Percentiles rank a stretch among this genome's conserved stretches.
These are phyloP conservation scores for Sinocyclocheilus rhinocerous DNA, from an alignment of 2,113 vertebrate genomes.

Conservation along the genomic window DNA sequence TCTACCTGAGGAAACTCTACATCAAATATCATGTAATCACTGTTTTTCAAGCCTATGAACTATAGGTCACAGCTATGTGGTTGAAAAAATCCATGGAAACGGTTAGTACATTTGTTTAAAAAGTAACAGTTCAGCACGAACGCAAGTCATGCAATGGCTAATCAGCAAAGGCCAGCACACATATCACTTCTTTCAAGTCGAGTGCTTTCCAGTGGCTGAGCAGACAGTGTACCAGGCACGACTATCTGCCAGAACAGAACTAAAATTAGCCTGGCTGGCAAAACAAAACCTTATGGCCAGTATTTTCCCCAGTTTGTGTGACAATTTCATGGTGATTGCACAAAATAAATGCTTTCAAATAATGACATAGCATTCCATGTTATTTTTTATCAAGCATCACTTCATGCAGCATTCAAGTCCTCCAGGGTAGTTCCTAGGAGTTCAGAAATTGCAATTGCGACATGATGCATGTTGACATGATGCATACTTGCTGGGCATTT, in stretches of 20 bases:
- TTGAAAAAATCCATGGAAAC: neutral
- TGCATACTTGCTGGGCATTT: neutral
- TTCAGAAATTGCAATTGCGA: neutral
- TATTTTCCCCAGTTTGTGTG: neutral
- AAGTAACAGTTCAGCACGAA: neutral
- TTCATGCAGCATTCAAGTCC: neutral
- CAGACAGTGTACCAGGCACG: neutral
- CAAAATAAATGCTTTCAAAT: conserved; percentile 16
- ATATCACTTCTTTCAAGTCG: neutral
- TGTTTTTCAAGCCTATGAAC: neutral
- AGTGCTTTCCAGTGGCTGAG: conserved; percentile 12
- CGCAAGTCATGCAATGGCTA: neutral
- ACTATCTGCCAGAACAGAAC: conserved; percentile 14
- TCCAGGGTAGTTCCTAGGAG: too few species aligned
- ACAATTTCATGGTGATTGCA: neutral
- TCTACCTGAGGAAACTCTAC: neutral
- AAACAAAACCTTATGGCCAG: conserved; percentile 3
- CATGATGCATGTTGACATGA: neutral
- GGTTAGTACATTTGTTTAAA: neutral
- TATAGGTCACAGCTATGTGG: neutral
- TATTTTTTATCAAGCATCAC: neutral
- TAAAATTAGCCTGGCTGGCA: neutral
- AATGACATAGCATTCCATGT: neutral
- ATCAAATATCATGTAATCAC: neutral
- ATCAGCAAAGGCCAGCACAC: neutral